Evolutionary conservation across 2,888 invertebrate genomes (phyloP).

Genomic region (Chironomus riparius): DNA sequence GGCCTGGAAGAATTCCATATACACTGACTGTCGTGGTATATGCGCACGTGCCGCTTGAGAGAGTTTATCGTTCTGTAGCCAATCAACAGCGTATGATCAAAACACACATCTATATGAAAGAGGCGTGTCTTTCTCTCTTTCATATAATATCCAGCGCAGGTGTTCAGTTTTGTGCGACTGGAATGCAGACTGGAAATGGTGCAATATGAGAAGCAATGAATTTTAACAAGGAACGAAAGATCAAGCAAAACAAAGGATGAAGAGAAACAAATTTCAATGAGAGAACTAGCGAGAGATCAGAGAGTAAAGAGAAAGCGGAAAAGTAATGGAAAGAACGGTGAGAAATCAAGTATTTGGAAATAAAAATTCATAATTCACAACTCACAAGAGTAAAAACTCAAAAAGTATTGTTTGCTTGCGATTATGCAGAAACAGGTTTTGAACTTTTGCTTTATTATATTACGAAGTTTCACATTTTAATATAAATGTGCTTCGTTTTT

Average conservation of each 20-base stretch:
- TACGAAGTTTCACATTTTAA: background rate
- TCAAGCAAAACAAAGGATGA: background rate
- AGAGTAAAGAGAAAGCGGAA: background rate
- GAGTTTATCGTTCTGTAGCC: constrained; percentile 4
- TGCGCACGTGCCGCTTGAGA: constrained; percentile 26
- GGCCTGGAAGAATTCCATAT: constrained; percentile 14
- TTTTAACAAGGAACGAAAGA: background rate
- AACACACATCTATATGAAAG: background rate
- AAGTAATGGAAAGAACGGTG: constrained; percentile 9
- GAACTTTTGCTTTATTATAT: background rate
- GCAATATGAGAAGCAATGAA: constrained; percentile 6
- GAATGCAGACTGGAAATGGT: constrained; percentile 21
- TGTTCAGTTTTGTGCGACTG: constrained; percentile 14
- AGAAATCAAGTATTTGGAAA: background rate
- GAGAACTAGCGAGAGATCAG: background rate
- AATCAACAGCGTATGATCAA: constrained; percentile 11
- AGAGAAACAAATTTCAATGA: background rate
- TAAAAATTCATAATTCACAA: constrained; percentile 22
- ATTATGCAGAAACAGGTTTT: constrained; percentile 27
- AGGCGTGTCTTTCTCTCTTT: background rate
- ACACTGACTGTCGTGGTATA: constrained; percentile 21
- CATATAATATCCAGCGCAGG: constrained; percentile 4
- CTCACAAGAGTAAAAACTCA: constrained; percentile 1
- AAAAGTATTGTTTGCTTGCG: background rate
- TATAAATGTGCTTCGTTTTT: background rate